These are phyloP conservation scores for Zootermopsis nevadensis DNA, from an alignment of 2,888 invertebrate species.

Conservation along the genomic window DNA sequence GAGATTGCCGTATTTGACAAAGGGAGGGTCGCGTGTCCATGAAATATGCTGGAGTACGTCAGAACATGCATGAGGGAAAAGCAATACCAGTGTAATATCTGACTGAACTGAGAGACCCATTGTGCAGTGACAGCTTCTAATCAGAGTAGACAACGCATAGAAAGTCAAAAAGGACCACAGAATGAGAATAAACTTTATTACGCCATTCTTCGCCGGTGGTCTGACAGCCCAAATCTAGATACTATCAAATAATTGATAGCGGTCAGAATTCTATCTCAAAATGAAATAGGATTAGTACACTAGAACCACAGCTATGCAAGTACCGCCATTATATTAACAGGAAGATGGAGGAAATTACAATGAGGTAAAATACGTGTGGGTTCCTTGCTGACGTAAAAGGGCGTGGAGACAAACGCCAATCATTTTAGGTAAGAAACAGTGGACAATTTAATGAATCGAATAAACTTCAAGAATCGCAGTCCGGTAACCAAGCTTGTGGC, in stretches of 20 bases:
- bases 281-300: conserved; percentile 12
- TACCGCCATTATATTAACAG: too few species aligned
- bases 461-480: too few species aligned
- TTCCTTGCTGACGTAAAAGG: too few species aligned
- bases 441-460: too few species aligned
- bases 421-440: too few species aligned
- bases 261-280: conserved; percentile 1
- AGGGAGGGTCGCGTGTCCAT: conserved; percentile 6
- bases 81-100: conserved; percentile 27
- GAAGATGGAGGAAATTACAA: too few species aligned
- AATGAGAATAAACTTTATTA: conserved; percentile 30
- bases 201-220: conserved; percentile 39
- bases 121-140: conserved; percentile 25
- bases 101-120: conserved; percentile 8
- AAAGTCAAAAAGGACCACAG: conserved; percentile 24
- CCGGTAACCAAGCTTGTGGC: too few species aligned
- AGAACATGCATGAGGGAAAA: not conserved
- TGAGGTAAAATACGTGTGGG: too few species aligned
- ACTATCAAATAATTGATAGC: conserved; percentile 27
- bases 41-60: not conserved
- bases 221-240: conserved; percentile 17
- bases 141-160: conserved; percentile 36
- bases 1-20: conserved; percentile 9
- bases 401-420: too few species aligned
- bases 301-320: not conserved